Base-by-base conservation (phyloP, 2,113 vertebrate genomes). In the Chelonoidis abingdonii region DNA sequence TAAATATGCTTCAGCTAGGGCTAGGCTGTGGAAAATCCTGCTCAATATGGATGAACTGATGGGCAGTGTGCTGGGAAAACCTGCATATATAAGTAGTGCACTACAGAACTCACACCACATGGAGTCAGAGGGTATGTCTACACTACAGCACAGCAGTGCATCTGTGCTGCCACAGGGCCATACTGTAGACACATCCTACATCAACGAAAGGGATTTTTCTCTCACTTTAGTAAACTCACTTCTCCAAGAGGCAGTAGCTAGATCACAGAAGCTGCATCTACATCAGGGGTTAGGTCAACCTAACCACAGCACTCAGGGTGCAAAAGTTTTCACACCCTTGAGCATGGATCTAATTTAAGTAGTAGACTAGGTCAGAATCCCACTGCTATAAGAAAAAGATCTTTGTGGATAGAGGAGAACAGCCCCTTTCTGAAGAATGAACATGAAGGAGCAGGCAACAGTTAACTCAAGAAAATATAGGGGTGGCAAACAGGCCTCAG, bases 1-100 rank as follows among this genome's bases (percentile, higher is more conserved):
- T 35, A 54, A 54, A n/a, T 10, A 29, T 1, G 11, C n/a, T 19
- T 62, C 65, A 1, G 50, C 2, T 24, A 54, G 0, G 0, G 50
- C 2, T 24, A 54, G 0, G 0, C 21, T 6, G 9, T 13, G 1
- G 25, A 14, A 62, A 75, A 50, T 5, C 38, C 75, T 22, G 7
- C 1, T 29, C 22, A 84, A 62, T 35, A 14, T 11, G 11, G 13
- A 65, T 14, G 53, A 83, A 35, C 12, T 0, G 4, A 84, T 52
- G 54, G 5, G 54, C 1, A 35, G 82, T 80, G 44, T 50, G 54
- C n/a, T 1, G 11, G 1, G 4, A 3, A 29, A 50, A 53, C 41
- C 38, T 41, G 8, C 22, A 50, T 11, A 87, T 3, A 38, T 1
- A 24, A 2, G 27, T 9, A 25, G 79, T 69, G 90, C 83, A 96